These are phyloP conservation scores for Andrena camellia DNA, from an alignment of 2,888 invertebrate species.

Conservation along the genomic window DNA sequence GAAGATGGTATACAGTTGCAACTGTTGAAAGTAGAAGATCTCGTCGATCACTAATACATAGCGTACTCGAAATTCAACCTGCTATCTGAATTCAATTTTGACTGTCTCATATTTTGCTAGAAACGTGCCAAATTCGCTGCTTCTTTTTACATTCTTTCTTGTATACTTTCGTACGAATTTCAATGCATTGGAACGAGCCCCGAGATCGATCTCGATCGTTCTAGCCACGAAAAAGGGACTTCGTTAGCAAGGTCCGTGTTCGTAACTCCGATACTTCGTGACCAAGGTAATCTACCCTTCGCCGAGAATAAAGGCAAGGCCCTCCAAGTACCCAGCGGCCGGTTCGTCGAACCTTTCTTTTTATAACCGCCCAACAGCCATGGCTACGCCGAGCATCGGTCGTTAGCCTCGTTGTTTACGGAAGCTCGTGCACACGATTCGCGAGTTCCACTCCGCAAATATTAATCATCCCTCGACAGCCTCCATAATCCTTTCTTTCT, in stretches of 20 bases:
- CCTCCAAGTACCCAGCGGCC: constrained; percentile 32
- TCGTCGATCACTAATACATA: too few species aligned
- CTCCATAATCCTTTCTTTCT: constrained; percentile 1
- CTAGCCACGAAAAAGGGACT: constrained; percentile 11
- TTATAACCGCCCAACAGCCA: constrained; percentile 36
- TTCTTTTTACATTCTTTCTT: too few species aligned
- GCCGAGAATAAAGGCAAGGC: constrained; percentile 27
- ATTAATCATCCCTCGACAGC: not conserved
- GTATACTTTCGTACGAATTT: not conserved
- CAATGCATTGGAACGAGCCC: not conserved
- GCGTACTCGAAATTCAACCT: too few species aligned
- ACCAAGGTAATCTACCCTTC: constrained; percentile 44
- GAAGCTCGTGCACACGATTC: constrained; percentile 62
- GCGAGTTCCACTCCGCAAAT: constrained; percentile 3
- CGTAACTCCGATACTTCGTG: constrained; percentile 20
- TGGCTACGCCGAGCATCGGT: constrained; percentile 49
- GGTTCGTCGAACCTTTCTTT: constrained; percentile 53
- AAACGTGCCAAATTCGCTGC: too few species aligned
- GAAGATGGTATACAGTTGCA: too few species aligned
- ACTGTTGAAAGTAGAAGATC: too few species aligned
- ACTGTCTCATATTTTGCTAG: too few species aligned
- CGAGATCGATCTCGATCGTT: constrained; percentile 5
- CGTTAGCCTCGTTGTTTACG: constrained; percentile 70
- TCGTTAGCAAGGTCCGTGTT: constrained; percentile 12
- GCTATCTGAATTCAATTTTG: too few species aligned